Evolutionary conservation across 2,113 vertebrate genomes (phyloP), one percentile per base, ranked within the genome.

Genomic region (Thinocorus orbignyianus): DNA sequence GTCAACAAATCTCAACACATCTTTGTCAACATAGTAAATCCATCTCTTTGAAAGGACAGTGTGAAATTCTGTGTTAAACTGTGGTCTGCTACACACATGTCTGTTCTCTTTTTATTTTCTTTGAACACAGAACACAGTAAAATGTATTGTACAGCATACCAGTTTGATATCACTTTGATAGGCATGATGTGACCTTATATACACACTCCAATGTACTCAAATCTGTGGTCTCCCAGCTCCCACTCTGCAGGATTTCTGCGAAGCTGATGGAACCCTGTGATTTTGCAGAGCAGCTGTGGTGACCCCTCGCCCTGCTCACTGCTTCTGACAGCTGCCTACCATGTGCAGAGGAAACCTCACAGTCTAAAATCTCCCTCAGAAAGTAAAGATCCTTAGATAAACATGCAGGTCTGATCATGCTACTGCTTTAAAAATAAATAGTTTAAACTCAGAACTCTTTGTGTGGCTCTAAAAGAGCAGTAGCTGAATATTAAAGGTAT

Each of bases 301-400:
- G 98, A 97, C 97, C 97, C 98, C 94, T 98, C 57, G 91, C 97
- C 98, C 95, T 86, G 90, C 95, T 95, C 97, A 93, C 97, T 97
- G 97, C 92, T 98, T 97, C 97, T 98, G 97, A 98, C 98, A 98
- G 98, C 98, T 98, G 98, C 97, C 97, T 97, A 95, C 98, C 98
- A 98, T 98, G 97, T 98, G 98, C 93, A 97, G 98, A 98, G 98
- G 97, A 98, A 98, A 98, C 96, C 98, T 97, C 97, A 97, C 97
- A 98, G 97, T 95, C 97, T 97, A 97, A 98, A 97, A 94, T 96
- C 91, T 96, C 93, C 94, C 89, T 96, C 96, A 81, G 89, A 91
- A 97, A 97, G 97, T 94, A 97, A 94, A 97, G 97, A 95, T 95
- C 96, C 96, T 94, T 95, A 96, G 95, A 96, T 97, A 98, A 98